Conservation (phyloP, 2,888 invertebrate genomes). For the Aphodius granarius region DNA sequence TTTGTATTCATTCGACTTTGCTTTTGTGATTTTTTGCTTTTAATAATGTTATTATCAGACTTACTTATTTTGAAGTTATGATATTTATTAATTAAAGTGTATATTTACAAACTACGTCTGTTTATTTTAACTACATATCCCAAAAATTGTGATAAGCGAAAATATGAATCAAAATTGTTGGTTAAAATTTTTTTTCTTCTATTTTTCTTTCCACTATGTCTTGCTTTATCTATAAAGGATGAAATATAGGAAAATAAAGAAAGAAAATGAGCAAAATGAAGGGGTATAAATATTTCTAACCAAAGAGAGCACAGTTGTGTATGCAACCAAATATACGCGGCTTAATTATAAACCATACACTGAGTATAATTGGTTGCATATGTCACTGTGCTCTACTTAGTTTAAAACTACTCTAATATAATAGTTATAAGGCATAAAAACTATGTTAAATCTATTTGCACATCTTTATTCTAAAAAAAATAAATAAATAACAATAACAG, state of each 20-base stretch:
- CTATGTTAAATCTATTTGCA: not conserved
- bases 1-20: slow-evolving; percentile 9
- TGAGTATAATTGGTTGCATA: no score
- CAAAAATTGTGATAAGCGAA: not conserved
- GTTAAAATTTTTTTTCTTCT: not conserved
- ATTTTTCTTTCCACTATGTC: no score
- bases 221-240: no score
- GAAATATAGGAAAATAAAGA: no score
- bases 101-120: slow-evolving; percentile 15
- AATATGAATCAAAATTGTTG: not conserved
- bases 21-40: slow-evolving; percentile 18
- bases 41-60: not conserved
- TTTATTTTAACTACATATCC: slow-evolving; percentile 3
- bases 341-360: no score
- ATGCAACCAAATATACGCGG: no score
- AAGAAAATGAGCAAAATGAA: no score
- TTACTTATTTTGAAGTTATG: slow-evolving; percentile 18
- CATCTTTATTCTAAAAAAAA: slow-evolving; percentile 13
- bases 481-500: slow-evolving; percentile 12
- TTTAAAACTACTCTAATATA: not conserved
- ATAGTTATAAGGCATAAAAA: not conserved
- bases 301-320: no score
- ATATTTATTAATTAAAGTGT: slow-evolving; percentile 16
- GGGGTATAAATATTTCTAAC: no score
- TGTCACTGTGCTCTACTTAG: not conserved